Base-by-base conservation (phyloP, 2,888 invertebrate genomes). In the Elegia similella region DNA sequence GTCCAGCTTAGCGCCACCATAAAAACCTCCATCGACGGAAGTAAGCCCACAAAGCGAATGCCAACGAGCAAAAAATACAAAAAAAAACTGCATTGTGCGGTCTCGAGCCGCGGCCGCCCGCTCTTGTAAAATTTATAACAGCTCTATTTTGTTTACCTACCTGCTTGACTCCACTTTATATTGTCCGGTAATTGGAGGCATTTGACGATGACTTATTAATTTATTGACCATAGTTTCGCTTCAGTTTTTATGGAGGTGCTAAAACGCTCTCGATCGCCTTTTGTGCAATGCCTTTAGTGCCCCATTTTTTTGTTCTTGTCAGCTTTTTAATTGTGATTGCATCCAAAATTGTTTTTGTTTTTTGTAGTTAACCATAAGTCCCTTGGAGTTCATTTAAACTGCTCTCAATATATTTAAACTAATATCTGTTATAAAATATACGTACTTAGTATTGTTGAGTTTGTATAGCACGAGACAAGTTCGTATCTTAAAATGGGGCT, bases 121-220 rank as follows among this genome's bases (percentile, higher is more conserved):
- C 82, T 86, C 82, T 89, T 86, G 86, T 88, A 83, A 88, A 89
- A 90, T 91, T 89, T 90, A 90, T 79, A 89, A 90, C 90, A 87
- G 83, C 90, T 90, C 88, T 88, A 89, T 89, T 88, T 84, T 88
- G 86, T 88, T 86, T 90, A 90, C 90, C 90, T 90, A 90, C 90
- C 90, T 91, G 90, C 87, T 79, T 81, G 78, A 86, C 78, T 86
- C 73, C 73, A 70, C 78, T 82, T 84, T 84, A 83, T 86, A 86
- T 84, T 88, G 84, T 86, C 68, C 76, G 62, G 82, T 91, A 87
- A 90, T 90, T 89, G 89, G 84, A 82, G 84, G 84, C 76, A 87
- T 83, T 88, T 86, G 84, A 84, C 89, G 86, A 85, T 88, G 89
- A 88, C 79, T 91, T 89, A 91, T 91, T 89, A 89, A 89, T 90